phyloP scores from a whole-genome alignment of 2,113 vertebrate species.

The Paratilapia polleni region DNA sequence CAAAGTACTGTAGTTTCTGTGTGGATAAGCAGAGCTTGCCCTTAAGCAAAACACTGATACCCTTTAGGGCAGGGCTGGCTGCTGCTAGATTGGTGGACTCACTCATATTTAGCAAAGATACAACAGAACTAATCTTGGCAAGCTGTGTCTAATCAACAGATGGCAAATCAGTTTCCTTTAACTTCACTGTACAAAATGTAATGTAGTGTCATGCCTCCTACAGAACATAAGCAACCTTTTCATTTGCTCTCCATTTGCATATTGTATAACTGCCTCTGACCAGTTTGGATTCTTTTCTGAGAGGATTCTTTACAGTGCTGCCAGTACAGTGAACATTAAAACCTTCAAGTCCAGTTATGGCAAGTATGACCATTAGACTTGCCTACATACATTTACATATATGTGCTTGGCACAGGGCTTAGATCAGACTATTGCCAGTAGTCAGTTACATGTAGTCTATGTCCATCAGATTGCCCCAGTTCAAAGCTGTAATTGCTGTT shows the following conservation, averaged over 20 bases:
- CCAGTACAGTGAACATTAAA: slow-evolving; percentile 3
- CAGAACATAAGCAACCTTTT: background rate
- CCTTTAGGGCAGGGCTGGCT: background rate
- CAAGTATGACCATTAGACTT: background rate
- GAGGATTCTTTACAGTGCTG: background rate
- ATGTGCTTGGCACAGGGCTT: background rate
- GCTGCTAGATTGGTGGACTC: background rate
- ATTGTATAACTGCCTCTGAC: background rate
- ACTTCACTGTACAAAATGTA: background rate
- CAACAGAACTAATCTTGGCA: background rate
- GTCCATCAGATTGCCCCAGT: slow-evolving; percentile 38
- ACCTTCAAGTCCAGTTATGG: slow-evolving; percentile 20
- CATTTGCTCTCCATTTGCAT: background rate
- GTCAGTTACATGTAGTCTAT: slow-evolving; percentile 23
- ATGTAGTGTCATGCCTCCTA: background rate
- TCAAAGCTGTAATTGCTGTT: slow-evolving; percentile 16
- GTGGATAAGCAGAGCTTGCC: too few species aligned
- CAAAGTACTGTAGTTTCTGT: too few species aligned
- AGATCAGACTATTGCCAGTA: background rate
- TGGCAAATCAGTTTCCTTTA: background rate
- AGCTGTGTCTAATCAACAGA: background rate
- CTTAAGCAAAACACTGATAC: background rate
- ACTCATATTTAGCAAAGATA: background rate
- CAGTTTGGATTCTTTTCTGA: background rate
- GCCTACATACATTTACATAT: background rate